phyloP scores from a whole-genome alignment of 1,140 invertebrate genomes.

The Eubasilissa regina region DNA sequence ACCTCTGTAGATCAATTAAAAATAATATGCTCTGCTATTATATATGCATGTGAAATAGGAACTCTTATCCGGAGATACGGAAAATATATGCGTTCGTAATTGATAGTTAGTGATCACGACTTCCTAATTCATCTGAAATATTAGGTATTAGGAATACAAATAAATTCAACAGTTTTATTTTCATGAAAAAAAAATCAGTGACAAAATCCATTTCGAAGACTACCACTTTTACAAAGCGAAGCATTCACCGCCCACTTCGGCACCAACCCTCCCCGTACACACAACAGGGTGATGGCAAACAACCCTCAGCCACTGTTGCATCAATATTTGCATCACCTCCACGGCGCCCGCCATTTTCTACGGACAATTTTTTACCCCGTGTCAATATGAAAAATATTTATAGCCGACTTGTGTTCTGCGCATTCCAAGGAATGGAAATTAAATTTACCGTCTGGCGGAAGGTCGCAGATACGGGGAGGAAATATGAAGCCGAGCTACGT shows the following conservation, averaged over 20 bases:
- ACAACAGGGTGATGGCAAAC: conserved; percentile 40
- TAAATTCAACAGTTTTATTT: no score
- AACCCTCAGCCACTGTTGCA: conserved; percentile 42
- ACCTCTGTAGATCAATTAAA: no score
- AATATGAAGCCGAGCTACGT: conserved; percentile 17
- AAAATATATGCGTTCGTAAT: no score
- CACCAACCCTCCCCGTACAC: not conserved
- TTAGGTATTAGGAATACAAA: no score
- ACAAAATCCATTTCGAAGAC: conserved; percentile 7
- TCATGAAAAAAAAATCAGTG: not conserved
- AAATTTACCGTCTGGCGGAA: conserved; percentile 48
- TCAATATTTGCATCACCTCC: conserved; percentile 48
- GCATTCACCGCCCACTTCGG: conserved; percentile 2
- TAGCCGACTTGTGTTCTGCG: conserved; percentile 43
- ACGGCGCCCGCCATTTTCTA: conserved; percentile 21
- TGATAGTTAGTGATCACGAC: no score
- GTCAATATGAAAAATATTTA: conserved; percentile 60
- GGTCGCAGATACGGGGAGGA: conserved; percentile 33
- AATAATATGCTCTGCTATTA: no score
- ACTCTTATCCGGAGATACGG: no score
- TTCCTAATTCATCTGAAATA: no score
- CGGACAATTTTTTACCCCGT: conserved; percentile 36
- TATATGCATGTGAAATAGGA: no score
- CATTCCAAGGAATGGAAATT: conserved; percentile 43
- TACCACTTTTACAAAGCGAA: conserved; percentile 17